phyloP scores from a whole-genome alignment of 2,888 invertebrate species.

The Oligia fasciuncula region DNA sequence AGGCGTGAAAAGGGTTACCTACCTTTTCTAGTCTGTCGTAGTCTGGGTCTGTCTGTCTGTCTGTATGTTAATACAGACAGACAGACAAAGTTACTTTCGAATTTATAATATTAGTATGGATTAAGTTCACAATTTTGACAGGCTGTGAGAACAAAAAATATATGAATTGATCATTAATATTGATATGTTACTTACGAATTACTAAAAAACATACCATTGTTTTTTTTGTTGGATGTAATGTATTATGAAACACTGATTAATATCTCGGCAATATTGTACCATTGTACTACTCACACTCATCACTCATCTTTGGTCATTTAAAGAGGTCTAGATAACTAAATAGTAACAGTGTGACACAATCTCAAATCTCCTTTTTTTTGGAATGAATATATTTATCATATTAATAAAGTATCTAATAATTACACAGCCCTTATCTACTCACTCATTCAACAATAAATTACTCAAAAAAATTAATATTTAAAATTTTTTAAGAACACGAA shows the following conservation, averaged over 20 bases:
- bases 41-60: too few relatives aligned
- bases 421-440: not conserved
- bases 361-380: not conserved
- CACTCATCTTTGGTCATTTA: not conserved
- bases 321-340: not conserved
- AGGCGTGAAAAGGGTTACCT: too few relatives aligned
- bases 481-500: conserved; percentile 42
- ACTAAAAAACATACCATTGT: conserved; percentile 35
- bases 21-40: too few relatives aligned
- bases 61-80: too few relatives aligned
- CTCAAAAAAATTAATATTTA: conserved; percentile 6
- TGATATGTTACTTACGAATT: conserved; percentile 37
- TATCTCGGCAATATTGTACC: conserved; percentile 36
- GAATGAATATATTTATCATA: not conserved
- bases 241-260: conserved; percentile 17
- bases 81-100: conserved; percentile 2
- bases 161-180: conserved; percentile 36
- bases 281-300: not conserved
- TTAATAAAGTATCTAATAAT: not conserved
- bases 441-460: conserved; percentile 23
- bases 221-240: conserved; percentile 25
- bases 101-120: too few relatives aligned
- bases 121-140: conserved; percentile 51
- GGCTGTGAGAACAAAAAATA: conserved; percentile 50
- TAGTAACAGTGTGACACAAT: not conserved